A percentile compares a stretch with the other conserved stretches of the same genome.
These are phyloP conservation scores for Poeciliopsis infans DNA, from an alignment of 2,797 vertebrate genomes.

Conservation along the genomic window DNA sequence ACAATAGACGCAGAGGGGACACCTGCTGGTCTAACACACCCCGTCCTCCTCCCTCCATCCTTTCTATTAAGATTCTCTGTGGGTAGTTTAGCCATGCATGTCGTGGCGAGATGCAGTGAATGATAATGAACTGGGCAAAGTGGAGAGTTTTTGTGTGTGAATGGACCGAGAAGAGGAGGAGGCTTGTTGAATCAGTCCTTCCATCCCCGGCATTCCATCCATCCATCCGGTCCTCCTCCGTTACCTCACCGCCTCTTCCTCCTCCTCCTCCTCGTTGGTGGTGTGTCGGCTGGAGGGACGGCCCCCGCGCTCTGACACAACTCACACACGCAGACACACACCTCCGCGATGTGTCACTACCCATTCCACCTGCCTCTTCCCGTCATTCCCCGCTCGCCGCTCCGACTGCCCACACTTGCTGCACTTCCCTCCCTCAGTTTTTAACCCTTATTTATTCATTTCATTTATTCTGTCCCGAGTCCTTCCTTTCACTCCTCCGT, in stretches of 20 bases:
- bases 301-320: slow-evolving; percentile 73
- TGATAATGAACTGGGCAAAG: slow-evolving; percentile 77
- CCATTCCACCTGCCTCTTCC: slow-evolving; percentile 67
- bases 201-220: slow-evolving; percentile 13
- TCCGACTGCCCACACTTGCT: slow-evolving; percentile 72
- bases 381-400: slow-evolving; percentile 53
- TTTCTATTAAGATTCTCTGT: slow-evolving; percentile 77
- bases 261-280: slow-evolving; percentile 49
- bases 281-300: slow-evolving; percentile 66
- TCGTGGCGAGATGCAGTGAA: slow-evolving; percentile 77
- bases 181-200: slow-evolving; percentile 67
- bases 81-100: slow-evolving; percentile 80
- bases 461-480: slow-evolving; percentile 29
- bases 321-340: slow-evolving; percentile 59
- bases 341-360: slow-evolving; percentile 76
- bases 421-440: slow-evolving; percentile 42
- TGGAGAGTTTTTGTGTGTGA: slow-evolving; percentile 40
- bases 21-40: slow-evolving; percentile 72
- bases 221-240: slow-evolving; percentile 28
- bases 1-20: slow-evolving; percentile 70
- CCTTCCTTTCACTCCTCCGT: slow-evolving; percentile 51
- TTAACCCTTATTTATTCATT: slow-evolving; percentile 11
- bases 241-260: slow-evolving; percentile 35
- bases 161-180: slow-evolving; percentile 42
- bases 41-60: slow-evolving; percentile 23